A percentile compares a stretch with the other conserved stretches of the same genome.
Evolutionary conservation across 64 coral and sea anemone species (phyloP).

Genomic region (Dendronephthya gigantea): DNA sequence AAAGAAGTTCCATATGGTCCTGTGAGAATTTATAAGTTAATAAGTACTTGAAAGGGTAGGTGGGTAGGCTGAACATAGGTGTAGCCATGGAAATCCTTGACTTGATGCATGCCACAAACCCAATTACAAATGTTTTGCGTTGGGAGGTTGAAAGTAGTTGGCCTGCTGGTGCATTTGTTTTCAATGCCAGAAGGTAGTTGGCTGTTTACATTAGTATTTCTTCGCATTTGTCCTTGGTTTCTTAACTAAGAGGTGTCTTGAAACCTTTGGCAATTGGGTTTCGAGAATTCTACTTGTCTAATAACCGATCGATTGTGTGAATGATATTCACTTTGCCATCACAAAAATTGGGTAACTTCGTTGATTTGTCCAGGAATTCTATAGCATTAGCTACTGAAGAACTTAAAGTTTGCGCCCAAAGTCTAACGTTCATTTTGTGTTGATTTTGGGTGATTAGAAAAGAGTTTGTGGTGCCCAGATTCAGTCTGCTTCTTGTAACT

Average conservation of each 20-base stretch:
- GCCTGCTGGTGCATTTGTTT: background rate
- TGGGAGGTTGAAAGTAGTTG: background rate
- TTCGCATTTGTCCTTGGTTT: background rate
- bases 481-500: background rate
- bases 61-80: background rate
- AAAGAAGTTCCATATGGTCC: background rate
- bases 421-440: no score
- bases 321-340: background rate
- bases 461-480: background rate
- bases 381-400: background rate
- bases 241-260: background rate
- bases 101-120: background rate
- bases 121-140: background rate
- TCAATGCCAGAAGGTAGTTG: background rate
- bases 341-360: background rate
- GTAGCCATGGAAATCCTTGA: background rate
- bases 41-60: background rate
- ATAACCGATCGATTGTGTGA: background rate
- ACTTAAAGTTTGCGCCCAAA: background rate
- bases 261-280: background rate
- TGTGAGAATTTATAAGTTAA: conserved; percentile 1
- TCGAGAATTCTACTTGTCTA: background rate
- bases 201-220: background rate
- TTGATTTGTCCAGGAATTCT: background rate
- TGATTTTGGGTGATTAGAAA: background rate